Conservation (phyloP, 2,113 vertebrate genomes). For the Psophia crepitans region DNA sequence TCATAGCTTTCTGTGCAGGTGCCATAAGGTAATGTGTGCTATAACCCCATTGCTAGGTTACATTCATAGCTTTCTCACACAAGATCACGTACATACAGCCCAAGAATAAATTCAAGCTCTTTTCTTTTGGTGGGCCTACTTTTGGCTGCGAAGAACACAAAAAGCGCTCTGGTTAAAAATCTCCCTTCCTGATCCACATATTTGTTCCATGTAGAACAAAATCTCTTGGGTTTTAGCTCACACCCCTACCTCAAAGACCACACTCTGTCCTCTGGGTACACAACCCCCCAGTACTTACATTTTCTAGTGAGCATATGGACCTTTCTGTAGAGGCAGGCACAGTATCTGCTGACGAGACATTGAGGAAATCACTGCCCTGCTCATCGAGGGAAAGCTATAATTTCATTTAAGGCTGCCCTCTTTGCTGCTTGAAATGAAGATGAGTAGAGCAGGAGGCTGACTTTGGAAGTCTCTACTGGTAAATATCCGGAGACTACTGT, state of each 20-base stretch:
- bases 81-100: background rate
- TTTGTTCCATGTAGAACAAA: background rate
- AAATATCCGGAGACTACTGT: constrained; percentile 30
- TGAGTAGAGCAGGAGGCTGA: background rate
- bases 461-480: constrained; percentile 17
- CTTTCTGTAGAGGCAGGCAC: background rate
- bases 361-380: background rate
- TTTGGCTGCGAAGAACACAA: background rate
- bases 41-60: background rate
- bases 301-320: background rate
- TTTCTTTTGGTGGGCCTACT: background rate
- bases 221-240: background rate
- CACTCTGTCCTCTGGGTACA: background rate
- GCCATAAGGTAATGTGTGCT: background rate
- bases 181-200: background rate
- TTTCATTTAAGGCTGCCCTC: background rate
- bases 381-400: background rate
- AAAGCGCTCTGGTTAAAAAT: background rate
- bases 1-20: background rate
- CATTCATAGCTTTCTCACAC: background rate
- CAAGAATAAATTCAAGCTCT: background rate
- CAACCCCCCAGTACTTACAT: background rate
- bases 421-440: background rate
- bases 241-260: background rate
- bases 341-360: accelerated